phyloP scores from a whole-genome alignment of 2,888 invertebrate genomes.

The Dicyrtoma fusca region DNA sequence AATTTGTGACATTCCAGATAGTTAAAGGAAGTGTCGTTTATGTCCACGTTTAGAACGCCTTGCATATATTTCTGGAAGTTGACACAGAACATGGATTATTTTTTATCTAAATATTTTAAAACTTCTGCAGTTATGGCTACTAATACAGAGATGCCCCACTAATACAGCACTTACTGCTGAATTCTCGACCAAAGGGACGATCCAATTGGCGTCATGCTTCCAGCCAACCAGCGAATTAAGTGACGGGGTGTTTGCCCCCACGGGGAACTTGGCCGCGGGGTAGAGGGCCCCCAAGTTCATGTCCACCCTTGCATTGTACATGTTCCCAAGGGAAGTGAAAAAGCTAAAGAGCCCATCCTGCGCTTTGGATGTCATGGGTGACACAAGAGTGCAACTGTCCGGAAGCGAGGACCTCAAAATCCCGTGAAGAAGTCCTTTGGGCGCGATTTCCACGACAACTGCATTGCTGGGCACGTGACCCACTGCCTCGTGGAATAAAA shows the following conservation, averaged over 20 bases:
- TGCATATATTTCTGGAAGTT: no score
- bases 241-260: constrained; percentile 84
- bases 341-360: constrained; percentile 72
- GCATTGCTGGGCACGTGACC: constrained; percentile 56
- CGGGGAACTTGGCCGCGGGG: constrained; percentile 76
- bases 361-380: constrained; percentile 63
- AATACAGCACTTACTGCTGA: no score
- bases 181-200: constrained; percentile 54
- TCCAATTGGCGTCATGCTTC: constrained; percentile 70
- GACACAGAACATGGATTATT: neutral
- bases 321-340: constrained; percentile 76
- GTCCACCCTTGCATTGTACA: constrained; percentile 78
- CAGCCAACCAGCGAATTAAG: constrained; percentile 81
- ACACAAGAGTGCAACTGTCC: neutral
- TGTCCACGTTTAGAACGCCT: neutral
- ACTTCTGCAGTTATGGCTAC: no score
- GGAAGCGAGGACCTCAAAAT: constrained; percentile 65
- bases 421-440: constrained; percentile 59
- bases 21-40: neutral
- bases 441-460: constrained; percentile 57
- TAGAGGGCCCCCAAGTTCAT: constrained; percentile 75
- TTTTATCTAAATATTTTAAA: no score
- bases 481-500: constrained; percentile 59
- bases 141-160: no score
- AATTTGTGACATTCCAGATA: constrained; percentile 80